Base-by-base conservation (phyloP, 2,888 invertebrate genomes). In the Bibio marci region DNA sequence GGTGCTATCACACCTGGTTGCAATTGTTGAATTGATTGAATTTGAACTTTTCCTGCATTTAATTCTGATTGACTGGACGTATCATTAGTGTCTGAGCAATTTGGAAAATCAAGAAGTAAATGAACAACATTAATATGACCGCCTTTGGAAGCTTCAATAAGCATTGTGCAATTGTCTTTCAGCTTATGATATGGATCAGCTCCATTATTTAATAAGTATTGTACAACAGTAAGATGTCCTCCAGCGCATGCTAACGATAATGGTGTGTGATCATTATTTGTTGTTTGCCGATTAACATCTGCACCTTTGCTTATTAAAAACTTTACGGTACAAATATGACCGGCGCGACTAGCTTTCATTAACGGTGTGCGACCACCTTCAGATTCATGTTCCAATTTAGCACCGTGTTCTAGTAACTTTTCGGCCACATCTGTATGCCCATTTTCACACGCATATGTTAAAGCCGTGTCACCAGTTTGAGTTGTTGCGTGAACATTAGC, bases 361-460 rank as follows among this genome's bases (percentile, higher is more conserved):
- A 98, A 66, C 35, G 97, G 94, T 45, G 97, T 98, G 51, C 94
- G 73, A 5, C 95, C 95, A 44, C 91, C 95, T 63, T 97, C 95
- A 34, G 88, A 87, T 66, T 92, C 90, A 64, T 92, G 92, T 64
- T 95, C 92, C 54, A 95, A 65, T 62, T 86, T 79, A 39, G 94
- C 95, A 48, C 86, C 86, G 57, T 81, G 85, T 47, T 86, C 81
- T 47, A 97, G 67, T 42, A 98, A 70, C 44, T 91, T 73, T 62
- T 92, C 90, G 17, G 90, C 91, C 18, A 97, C 92, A 65, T 94
- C 92, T 2, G 92, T 92, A 65, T 97, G 95, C 0, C 97, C 97
- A 67, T 95, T 97, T 67, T 97, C 97, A 65, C 92, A 92, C 39
- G 97, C 95, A 66, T 95, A 94, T 41, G 92, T 94, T 43, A 98